These are phyloP conservation scores for Meloidogyne floridensis DNA, from an alignment of 1,140 invertebrate species.

Conservation along the genomic window DNA sequence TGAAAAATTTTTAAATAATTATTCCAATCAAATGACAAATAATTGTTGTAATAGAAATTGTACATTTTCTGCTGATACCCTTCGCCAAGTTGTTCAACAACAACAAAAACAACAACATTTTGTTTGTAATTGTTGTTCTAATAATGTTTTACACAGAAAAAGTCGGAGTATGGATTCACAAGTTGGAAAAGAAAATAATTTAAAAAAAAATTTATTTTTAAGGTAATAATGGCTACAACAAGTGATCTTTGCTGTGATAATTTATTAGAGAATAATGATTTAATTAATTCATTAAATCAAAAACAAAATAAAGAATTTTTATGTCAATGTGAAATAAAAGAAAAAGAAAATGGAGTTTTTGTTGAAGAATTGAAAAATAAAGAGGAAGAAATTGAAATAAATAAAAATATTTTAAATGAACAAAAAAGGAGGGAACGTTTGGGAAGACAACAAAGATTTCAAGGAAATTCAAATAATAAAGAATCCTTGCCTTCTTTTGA, in stretches of 20 bases:
- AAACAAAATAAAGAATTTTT: neutral
- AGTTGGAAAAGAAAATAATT: slow-evolving; percentile 11
- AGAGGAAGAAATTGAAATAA: neutral
- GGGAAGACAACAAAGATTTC: slow-evolving; percentile 10
- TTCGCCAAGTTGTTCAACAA: slow-evolving; percentile 11
- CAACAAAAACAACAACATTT: slow-evolving; percentile 10
- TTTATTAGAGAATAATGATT: neutral
- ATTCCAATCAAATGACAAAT: neutral
- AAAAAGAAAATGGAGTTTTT: slow-evolving; percentile 1
- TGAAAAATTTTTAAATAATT: neutral
- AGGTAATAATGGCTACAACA: slow-evolving; percentile 12
- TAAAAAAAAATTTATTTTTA: neutral
- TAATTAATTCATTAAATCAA: neutral
- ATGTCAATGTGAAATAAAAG: neutral
- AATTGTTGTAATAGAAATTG: neutral
- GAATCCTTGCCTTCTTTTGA: neutral
- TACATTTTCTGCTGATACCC: neutral
- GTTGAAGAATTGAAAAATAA: neutral
- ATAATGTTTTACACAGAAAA: slow-evolving; percentile 50
- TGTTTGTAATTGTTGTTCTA: slow-evolving; percentile 12
- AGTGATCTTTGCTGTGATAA: neutral
- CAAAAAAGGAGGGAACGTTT: slow-evolving; percentile 7
- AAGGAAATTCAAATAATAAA: neutral
- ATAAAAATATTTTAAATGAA: slow-evolving; percentile 14
- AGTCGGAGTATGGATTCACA: slow-evolving; percentile 63